Evolutionary conservation across 2,797 vertebrate species (phyloP).

Genomic region (Petrocephalus sullivani): DNA sequence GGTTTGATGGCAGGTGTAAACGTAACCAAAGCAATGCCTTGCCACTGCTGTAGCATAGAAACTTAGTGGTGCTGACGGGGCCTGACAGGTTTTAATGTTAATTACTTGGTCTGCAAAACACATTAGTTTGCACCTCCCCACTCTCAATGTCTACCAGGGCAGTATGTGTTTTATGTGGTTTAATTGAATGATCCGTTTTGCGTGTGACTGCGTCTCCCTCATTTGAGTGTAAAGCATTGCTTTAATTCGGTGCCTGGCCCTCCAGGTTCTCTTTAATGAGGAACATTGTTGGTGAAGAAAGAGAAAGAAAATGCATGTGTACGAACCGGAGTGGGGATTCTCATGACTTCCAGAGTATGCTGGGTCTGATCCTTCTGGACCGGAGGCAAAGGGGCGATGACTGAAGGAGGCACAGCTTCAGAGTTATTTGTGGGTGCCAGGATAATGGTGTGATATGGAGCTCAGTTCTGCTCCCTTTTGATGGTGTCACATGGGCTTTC

Average conservation of each 20-base stretch:
- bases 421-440: not conserved
- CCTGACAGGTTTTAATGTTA: not conserved
- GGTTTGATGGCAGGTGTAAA: not conserved
- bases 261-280: not conserved
- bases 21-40: not conserved
- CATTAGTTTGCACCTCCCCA: not conserved
- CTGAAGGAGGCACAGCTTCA: not conserved
- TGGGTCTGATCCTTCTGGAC: not conserved
- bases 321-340: not conserved
- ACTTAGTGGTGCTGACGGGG: not conserved
- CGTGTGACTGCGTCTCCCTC: not conserved
- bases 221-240: not conserved
- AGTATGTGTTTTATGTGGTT: not conserved
- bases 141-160: not conserved
- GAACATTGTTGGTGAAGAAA: not conserved
- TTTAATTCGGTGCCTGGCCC: not conserved
- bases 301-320: not conserved
- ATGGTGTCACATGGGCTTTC: not conserved
- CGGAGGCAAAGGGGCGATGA: not conserved
- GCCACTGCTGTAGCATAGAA: not conserved
- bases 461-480: not conserved
- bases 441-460: not conserved
- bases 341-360: not conserved
- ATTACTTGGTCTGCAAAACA: not conserved
- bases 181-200: not conserved